These are phyloP conservation scores for Carcina quercana DNA, from an alignment of 2,888 invertebrate species.

Conservation along the genomic window DNA sequence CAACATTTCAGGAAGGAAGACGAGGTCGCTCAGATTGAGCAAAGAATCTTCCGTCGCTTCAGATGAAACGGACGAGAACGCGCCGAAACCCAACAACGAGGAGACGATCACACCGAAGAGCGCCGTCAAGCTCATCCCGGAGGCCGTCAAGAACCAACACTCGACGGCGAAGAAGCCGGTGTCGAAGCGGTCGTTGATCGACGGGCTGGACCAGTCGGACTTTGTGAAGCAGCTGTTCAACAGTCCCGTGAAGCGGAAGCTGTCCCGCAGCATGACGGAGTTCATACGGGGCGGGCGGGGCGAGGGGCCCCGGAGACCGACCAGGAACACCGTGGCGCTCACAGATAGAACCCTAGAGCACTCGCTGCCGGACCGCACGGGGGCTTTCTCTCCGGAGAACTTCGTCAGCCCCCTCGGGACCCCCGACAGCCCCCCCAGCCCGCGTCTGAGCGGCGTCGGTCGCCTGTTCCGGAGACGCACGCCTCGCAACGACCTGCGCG, in stretches of 20 bases:
- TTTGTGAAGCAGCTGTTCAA: conserved; percentile 60
- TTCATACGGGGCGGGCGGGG: conserved; percentile 47
- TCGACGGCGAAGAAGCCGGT: conserved; percentile 65
- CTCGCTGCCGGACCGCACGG: conserved; percentile 28
- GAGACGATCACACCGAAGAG: conserved; percentile 53
- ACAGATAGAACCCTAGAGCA: conserved; percentile 25
- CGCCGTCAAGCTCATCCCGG: conserved; percentile 41
- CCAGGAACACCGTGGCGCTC: conserved; percentile 31
- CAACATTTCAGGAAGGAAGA: conserved; percentile 21
- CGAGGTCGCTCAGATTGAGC: conserved; percentile 23
- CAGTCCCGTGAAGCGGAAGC: conserved; percentile 62
- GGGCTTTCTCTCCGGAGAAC: conserved; percentile 37
- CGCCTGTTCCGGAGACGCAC: conserved; percentile 35
- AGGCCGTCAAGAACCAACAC: conserved; percentile 59
- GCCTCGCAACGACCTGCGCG: conserved; percentile 36
- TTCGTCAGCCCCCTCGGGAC: conserved; percentile 50
- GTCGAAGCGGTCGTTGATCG: conserved; percentile 61
- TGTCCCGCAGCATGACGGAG: conserved; percentile 66
- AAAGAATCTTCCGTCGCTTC: conserved; percentile 25
- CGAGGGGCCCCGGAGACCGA: conserved; percentile 18
- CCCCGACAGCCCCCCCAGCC: conserved; percentile 34
- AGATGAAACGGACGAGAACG: conserved; percentile 21
- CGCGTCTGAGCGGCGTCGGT: conserved; percentile 35
- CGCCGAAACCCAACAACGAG: conserved; percentile 22
- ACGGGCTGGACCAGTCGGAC: conserved; percentile 53